Evolutionary conservation across 2,797 vertebrate genomes (phyloP), one percentile per base, ranked within the genome.

Genomic region (Poecilia gillii): DNA sequence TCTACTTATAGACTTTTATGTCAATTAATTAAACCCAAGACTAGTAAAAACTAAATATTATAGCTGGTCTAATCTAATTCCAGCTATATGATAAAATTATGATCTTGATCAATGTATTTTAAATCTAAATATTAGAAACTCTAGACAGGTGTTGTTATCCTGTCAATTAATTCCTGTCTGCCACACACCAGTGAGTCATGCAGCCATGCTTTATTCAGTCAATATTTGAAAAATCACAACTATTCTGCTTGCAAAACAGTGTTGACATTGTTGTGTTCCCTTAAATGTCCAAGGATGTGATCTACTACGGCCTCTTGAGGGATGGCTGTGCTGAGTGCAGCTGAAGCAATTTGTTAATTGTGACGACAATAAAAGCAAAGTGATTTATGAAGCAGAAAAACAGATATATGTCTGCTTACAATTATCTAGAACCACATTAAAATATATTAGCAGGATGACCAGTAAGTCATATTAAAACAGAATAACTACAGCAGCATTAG

Each of bases 301-400:
- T 11, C 18, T 23, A 2, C 18, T 23, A 20, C 11, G 8, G 13
- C 2, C 33, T 33, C 55, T 5, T 57, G 11, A 13, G 31, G 31
- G 18, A 66, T 20, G 31, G 64, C 3, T 39, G 18, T 39, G 31
- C 2, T 36, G 31, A 36, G 31, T 33, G 31, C 6, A 64, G n/a
- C n/a, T 36, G 18, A 36, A 33, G 18, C 31, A 20, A 36, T 36
- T 64, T 18, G 20, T 41, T 12, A 13, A 68, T 41, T 23, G 41
- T 43, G 4, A 25, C 41, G 11, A 70, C 4, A 13, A 70, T 39
- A 18, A 66, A 39, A 43, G 20, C 23, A 70, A 70, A 70, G 23
- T 70, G 39, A 64, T 64, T 64, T 33, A 62, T 62, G 13, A 68
- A 68, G 9, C 33, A 66, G 62, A 68, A 68, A 7, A 68, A 68